These are phyloP conservation scores for Vanessa cardui DNA, from an alignment of 2,888 invertebrate genomes.

Conservation along the genomic window DNA sequence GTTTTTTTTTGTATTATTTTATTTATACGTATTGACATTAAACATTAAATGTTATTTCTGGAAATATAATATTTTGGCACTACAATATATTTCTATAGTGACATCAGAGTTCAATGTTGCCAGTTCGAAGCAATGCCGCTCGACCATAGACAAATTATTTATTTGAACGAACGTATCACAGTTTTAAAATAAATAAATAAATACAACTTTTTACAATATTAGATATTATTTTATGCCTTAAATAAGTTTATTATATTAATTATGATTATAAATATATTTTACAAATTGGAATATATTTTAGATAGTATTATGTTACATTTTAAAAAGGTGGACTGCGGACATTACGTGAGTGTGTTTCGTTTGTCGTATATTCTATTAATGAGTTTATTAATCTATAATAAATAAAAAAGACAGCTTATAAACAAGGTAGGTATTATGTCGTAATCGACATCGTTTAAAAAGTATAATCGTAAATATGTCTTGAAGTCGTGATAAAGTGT, in stretches of 20 bases:
- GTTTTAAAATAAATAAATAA: slow-evolving; percentile 73
- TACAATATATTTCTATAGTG: slow-evolving; percentile 24
- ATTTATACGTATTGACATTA: slow-evolving; percentile 12
- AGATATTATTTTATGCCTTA: slow-evolving; percentile 44
- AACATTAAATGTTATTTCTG: slow-evolving; percentile 30
- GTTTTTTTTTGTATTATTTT: neutral
- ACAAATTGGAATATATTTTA: slow-evolving; percentile 7
- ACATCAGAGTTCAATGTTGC: slow-evolving; percentile 22
- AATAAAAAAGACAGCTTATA: too few relatives aligned
- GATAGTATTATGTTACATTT: neutral
- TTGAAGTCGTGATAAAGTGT: too few relatives aligned
- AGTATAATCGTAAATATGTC: too few relatives aligned
- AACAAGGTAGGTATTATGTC: too few relatives aligned
- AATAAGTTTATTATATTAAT: slow-evolving; percentile 37
- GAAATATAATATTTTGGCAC: slow-evolving; percentile 38
- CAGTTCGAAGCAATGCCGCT: slow-evolving; percentile 22
- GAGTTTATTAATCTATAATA: too few relatives aligned
- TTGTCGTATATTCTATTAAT: too few relatives aligned
- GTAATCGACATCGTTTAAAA: too few relatives aligned
- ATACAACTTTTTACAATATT: slow-evolving; percentile 68
- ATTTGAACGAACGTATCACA: slow-evolving; percentile 64
- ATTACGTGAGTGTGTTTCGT: too few relatives aligned
- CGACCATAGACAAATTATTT: slow-evolving; percentile 8
- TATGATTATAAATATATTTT: slow-evolving; percentile 36
- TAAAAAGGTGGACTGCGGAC: neutral